phyloP scores from a whole-genome alignment of 2,888 invertebrate species.

The Nomada ruficornis region DNA sequence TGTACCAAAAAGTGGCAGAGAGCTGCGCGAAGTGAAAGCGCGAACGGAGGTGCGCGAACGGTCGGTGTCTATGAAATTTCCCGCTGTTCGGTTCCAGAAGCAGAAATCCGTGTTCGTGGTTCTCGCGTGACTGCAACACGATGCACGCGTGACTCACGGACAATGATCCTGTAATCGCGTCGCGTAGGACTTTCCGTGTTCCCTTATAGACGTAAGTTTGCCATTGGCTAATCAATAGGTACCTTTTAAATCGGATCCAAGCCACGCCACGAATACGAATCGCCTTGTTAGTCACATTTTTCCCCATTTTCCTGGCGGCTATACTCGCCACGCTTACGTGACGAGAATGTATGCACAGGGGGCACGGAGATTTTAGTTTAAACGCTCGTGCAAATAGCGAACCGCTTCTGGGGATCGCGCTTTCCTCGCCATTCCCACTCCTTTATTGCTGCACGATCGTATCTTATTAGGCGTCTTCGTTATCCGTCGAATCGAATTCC shows the following conservation, averaged over 20 bases:
- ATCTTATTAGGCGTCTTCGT: neutral
- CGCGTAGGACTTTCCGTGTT: slow-evolving; percentile 17
- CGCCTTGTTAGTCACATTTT: slow-evolving; percentile 23
- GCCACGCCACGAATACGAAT: slow-evolving; percentile 35
- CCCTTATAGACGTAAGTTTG: slow-evolving; percentile 4
- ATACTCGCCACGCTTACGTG: slow-evolving; percentile 36
- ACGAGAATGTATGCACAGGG: slow-evolving; percentile 31
- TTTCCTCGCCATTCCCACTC: neutral
- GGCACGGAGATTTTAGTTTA: neutral
- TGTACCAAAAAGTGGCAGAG: neutral
- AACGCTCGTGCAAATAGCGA: slow-evolving; percentile 14
- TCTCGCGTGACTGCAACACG: neutral
- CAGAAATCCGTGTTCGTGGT: neutral
- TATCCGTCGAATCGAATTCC: neutral
- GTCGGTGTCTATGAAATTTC: slow-evolving; percentile 4
- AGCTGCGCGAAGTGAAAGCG: slow-evolving; percentile 46
- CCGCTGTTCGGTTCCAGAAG: neutral
- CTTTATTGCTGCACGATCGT: neutral
- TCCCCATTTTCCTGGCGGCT: slow-evolving; percentile 27
- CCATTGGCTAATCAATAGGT: slow-evolving; percentile 33
- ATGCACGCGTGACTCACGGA: slow-evolving; percentile 4
- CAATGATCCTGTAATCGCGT: neutral
- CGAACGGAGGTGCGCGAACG: neutral
- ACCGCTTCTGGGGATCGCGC: neutral
- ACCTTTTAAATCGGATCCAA: slow-evolving; percentile 35